Evolutionary conservation across 1,140 invertebrate species (phyloP).

Genomic region (Pogonomyrmex barbatus): DNA sequence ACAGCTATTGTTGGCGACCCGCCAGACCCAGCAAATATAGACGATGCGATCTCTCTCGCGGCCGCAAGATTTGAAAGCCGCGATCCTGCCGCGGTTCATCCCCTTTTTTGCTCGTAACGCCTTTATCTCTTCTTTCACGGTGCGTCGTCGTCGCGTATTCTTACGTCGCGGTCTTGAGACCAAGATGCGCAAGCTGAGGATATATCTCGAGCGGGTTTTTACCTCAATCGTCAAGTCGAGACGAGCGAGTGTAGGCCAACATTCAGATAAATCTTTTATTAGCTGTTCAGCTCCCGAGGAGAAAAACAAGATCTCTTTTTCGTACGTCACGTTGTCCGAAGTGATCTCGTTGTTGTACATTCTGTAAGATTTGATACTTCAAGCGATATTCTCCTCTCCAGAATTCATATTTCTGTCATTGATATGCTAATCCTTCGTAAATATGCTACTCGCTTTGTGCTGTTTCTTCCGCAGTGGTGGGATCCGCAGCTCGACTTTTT

Average conservation of each 20-base stretch:
- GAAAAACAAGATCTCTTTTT: neutral
- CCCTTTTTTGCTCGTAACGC: slow-evolving; percentile 11
- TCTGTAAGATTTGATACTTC: neutral
- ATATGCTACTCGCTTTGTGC: neutral
- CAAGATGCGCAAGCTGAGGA: slow-evolving; percentile 13
- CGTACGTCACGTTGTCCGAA: neutral
- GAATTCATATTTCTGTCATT: neutral
- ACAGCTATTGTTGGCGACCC: slow-evolving; percentile 82
- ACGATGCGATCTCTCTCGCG: slow-evolving; percentile 56
- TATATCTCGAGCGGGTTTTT: neutral
- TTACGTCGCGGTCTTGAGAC: slow-evolving; percentile 28
- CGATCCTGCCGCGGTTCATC: slow-evolving; percentile 41
- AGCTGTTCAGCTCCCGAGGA: neutral
- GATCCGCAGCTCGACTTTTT: neutral
- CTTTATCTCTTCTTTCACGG: slow-evolving; percentile 44
- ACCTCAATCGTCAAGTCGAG: neutral
- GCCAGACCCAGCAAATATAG: slow-evolving; percentile 82
- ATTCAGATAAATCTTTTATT: slow-evolving; percentile 21
- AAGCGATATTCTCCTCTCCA: neutral
- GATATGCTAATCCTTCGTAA: neutral
- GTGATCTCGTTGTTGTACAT: neutral
- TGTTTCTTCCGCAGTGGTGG: slow-evolving; percentile 10
- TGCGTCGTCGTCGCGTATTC: slow-evolving; percentile 44
- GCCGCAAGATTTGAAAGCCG: slow-evolving; percentile 58
- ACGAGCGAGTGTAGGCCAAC: neutral